Percentiles rank a stretch among this genome's conserved stretches.
Conservation (phyloP, 2,113 vertebrate species). For the Emydura subglobosa region DNA sequence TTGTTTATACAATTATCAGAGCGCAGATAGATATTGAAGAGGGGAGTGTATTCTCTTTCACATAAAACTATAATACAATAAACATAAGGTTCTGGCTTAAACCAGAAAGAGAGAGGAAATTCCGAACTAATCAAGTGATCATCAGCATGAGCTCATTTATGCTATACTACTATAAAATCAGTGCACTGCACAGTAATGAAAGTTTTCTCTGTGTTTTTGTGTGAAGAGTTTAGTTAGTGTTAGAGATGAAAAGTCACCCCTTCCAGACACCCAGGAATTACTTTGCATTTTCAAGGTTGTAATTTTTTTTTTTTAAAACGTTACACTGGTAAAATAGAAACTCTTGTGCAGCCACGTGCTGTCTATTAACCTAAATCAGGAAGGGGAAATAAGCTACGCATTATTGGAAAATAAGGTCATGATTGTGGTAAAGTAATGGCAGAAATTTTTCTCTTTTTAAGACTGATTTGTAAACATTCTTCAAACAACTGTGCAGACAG, state of each 20-base stretch:
- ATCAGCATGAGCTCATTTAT: conserved; percentile 65
- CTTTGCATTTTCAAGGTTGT: conserved; percentile 58
- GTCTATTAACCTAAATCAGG: conserved; percentile 73
- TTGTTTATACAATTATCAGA: background rate
- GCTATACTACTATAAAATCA: conserved; percentile 62
- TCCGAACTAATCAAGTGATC: conserved; percentile 12
- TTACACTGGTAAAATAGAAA: conserved; percentile 72
- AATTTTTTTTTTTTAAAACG: conserved; percentile 73
- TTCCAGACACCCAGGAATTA: conserved; percentile 60
- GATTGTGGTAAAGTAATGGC: conserved; percentile 72
- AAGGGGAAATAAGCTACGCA: conserved; percentile 74
- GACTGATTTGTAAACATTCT: conserved; percentile 73
- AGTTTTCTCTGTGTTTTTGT: conserved; percentile 45
- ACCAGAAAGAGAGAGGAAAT: conserved; percentile 29
- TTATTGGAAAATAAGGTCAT: conserved; percentile 76
- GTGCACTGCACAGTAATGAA: conserved; percentile 40
- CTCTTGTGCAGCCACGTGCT: conserved; percentile 76
- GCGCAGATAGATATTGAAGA: accelerated
- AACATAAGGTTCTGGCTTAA: conserved; percentile 23
- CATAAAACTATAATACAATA: background rate
- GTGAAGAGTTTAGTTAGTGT: conserved; percentile 45
- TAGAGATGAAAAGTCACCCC: conserved; percentile 55
- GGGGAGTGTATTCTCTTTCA: background rate
- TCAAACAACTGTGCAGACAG: conserved; percentile 66
- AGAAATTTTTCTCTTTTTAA: conserved; percentile 62